These are phyloP conservation scores for Grammomys dolichurus DNA, from an alignment of 2,113 vertebrate genomes.

Conservation along the genomic window DNA sequence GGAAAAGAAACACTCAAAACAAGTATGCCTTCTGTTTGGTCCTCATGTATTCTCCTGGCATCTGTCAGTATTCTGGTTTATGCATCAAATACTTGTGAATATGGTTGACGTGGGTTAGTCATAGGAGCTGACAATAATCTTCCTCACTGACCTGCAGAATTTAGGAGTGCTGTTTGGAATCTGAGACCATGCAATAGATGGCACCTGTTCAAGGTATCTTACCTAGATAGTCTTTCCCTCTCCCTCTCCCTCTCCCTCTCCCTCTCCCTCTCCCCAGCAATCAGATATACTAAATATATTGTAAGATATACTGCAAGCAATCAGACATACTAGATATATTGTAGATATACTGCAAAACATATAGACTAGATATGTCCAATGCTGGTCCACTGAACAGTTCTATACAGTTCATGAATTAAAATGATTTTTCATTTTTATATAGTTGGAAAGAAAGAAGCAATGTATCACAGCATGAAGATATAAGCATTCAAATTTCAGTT, in stretches of 20 bases:
- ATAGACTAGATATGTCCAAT: not conserved
- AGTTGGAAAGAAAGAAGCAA: not conserved
- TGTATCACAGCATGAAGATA: not conserved
- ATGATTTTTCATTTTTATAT: not conserved
- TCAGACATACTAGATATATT: not conserved
- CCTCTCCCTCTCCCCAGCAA: not conserved
- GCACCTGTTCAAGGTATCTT: not conserved
- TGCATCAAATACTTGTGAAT: not conserved
- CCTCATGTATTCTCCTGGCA: not conserved
- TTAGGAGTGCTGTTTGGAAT: not conserved
- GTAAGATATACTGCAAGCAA: not conserved
- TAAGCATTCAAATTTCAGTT: slow-evolving; percentile 20
- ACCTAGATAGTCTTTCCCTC: not conserved
- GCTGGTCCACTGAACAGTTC: not conserved
- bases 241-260: not conserved
- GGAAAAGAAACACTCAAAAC: not conserved
- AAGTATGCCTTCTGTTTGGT: not conserved
- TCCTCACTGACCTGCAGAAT: not conserved
- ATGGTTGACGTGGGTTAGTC: not conserved
- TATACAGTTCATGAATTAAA: not conserved
- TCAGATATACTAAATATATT: too few relatives aligned
- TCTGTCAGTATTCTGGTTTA: not conserved
- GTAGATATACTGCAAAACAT: not conserved
- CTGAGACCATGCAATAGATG: not conserved
- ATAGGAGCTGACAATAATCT: not conserved